Evolutionary conservation across 1,140 invertebrate genomes (phyloP).

Genomic region (Limonius californicus): DNA sequence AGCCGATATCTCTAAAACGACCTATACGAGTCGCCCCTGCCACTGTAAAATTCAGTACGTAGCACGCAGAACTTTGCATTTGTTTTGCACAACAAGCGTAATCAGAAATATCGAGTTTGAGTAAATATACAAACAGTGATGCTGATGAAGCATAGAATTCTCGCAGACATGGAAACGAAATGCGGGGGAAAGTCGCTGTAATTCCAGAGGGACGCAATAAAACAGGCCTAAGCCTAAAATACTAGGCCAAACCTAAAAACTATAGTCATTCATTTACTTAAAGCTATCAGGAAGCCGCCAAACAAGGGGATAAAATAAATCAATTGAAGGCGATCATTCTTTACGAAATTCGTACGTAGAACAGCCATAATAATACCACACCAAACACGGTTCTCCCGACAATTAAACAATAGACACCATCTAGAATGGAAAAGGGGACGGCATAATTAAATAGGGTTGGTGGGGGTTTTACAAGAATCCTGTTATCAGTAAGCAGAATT

Average conservation of each 20-base stretch:
- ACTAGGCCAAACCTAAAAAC: too few relatives aligned
- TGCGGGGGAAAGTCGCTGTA: background rate
- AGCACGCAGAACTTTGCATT: background rate
- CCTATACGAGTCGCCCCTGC: too few relatives aligned
- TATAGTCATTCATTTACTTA: background rate
- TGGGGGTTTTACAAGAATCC: constrained; percentile 1
- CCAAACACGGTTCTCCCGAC: background rate
- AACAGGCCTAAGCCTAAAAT: background rate
- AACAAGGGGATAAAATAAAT: background rate
- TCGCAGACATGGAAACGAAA: background rate
- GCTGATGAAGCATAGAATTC: background rate
- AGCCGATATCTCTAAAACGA: too few relatives aligned
- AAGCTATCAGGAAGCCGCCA: background rate
- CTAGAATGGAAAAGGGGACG: background rate
- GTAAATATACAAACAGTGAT: background rate
- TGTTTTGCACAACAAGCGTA: background rate
- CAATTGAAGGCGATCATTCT: background rate
- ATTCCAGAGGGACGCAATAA: background rate
- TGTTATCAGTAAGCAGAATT: constrained; percentile 10
- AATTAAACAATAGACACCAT: background rate
- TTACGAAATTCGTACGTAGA: background rate
- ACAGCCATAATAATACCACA: background rate
- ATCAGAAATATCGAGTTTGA: background rate
- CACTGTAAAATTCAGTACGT: too few relatives aligned
- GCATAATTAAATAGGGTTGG: background rate